Percentiles rank a stretch among this genome's conserved stretches.
Evolutionary conservation across 2,797 vertebrate genomes (phyloP).

Genomic region (Linurgus olivaceus): DNA sequence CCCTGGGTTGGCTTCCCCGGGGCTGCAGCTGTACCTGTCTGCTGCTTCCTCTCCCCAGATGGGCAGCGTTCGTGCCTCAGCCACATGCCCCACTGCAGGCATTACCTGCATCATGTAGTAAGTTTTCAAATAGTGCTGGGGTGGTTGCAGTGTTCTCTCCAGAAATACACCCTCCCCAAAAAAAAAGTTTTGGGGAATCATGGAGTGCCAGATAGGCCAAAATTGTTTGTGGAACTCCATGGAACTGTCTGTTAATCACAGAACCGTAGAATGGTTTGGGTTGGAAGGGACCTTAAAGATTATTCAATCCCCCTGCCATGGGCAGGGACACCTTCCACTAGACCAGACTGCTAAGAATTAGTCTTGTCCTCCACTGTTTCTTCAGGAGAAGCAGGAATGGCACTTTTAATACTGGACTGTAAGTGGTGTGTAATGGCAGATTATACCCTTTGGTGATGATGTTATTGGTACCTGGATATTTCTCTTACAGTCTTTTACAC

Average conservation of each 20-base stretch:
- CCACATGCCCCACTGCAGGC: not conserved
- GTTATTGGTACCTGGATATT: not conserved
- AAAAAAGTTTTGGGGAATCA: rapidly evolving
- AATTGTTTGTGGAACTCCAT: not conserved
- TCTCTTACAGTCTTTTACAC: not conserved
- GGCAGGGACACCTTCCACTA: not conserved
- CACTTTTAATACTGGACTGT: not conserved
- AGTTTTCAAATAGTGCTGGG: rapidly evolving
- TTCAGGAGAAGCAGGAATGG: not conserved
- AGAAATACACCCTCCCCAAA: not conserved
- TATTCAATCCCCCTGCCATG: not conserved
- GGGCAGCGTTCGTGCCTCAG: rapidly evolving
- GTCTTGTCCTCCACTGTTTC: not conserved
- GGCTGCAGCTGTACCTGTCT: not conserved
- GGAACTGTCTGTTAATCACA: no score
- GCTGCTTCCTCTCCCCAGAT: rapidly evolving
- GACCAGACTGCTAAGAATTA: not conserved
- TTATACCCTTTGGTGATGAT: not conserved
- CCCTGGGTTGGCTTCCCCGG: rapidly evolving
- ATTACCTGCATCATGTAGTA: not conserved
- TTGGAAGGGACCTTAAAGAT: not conserved
- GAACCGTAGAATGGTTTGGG: not conserved
- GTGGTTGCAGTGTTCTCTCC: not conserved
- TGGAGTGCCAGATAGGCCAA: not conserved
- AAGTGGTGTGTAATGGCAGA: not conserved